These are phyloP conservation scores for Chionoecetes opilio DNA, from an alignment of 1,140 invertebrate species.

Conservation along the genomic window DNA sequence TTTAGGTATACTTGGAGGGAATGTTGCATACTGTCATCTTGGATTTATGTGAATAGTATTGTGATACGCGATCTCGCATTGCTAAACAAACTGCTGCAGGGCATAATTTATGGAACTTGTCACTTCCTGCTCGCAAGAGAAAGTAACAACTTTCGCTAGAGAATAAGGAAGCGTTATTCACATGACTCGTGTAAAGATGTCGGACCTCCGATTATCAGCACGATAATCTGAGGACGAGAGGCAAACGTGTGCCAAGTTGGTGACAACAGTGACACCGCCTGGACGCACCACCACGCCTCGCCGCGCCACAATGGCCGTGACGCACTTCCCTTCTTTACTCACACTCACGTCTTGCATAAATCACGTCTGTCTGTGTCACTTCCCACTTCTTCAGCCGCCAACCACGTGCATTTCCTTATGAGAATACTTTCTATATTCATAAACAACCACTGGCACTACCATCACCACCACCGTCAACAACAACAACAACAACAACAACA, in stretches of 20 bases:
- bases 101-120: neutral
- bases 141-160: neutral
- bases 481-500: too few relatives aligned
- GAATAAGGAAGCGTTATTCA: constrained; percentile 19
- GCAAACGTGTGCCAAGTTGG: neutral
- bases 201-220: neutral
- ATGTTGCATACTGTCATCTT: too few relatives aligned
- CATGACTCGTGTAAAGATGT: neutral
- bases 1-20: too few relatives aligned
- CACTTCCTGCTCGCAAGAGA: neutral
- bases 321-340: neutral
- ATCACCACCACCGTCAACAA: too few relatives aligned
- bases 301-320: neutral
- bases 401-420: neutral
- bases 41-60: too few relatives aligned
- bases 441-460: neutral
- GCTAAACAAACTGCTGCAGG: neutral
- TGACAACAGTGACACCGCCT: too few relatives aligned
- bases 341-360: neutral
- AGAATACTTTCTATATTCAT: neutral
- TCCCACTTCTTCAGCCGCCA: neutral
- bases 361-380: neutral
- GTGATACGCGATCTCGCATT: too few relatives aligned
- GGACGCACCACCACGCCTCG: neutral
- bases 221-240: neutral